Percentiles rank a stretch among this genome's conserved stretches.
Evolutionary conservation across 2,888 invertebrate genomes (phyloP).

Genomic region (Xylota sylvarum): DNA sequence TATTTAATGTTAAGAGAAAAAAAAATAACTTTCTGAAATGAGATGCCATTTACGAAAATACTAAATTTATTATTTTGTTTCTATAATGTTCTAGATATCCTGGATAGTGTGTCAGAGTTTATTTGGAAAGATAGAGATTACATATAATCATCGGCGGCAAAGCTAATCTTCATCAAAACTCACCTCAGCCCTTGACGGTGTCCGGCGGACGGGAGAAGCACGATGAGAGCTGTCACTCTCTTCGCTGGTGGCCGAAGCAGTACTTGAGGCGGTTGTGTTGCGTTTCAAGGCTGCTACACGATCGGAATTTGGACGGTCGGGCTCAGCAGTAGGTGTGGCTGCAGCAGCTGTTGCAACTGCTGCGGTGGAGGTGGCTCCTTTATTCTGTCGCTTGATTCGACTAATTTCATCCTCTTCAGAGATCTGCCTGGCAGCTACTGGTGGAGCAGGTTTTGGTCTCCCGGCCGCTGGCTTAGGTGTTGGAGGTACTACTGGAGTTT

Average conservation of each 20-base stretch:
- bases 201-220: conserved; percentile 88
- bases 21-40: conserved; percentile 37
- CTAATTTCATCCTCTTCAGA: conserved; percentile 96
- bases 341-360: conserved; percentile 81
- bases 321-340: conserved; percentile 84
- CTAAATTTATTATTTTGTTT: background rate
- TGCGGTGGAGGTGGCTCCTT: conserved; percentile 88
- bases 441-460: conserved; percentile 85
- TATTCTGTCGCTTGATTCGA: conserved; percentile 94
- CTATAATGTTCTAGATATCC: conserved; percentile 6
- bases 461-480: conserved; percentile 86
- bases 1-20: conserved; percentile 13
- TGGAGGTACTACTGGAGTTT: conserved; percentile 87
- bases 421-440: conserved; percentile 90
- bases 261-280: conserved; percentile 80
- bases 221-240: conserved; percentile 86
- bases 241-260: conserved; percentile 84
- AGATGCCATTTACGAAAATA: conserved; percentile 27
- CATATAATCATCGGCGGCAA: conserved; percentile 38
- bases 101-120: conserved; percentile 24
- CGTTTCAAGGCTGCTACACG: conserved; percentile 85
- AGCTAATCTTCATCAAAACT: conserved; percentile 85
- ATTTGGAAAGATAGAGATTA: conserved; percentile 78
- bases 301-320: conserved; percentile 86
- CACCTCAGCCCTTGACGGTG: conserved; percentile 92